These are phyloP conservation scores for Sarcophilus harrisii DNA, from an alignment of 2,797 vertebrate genomes.

Conservation along the genomic window DNA sequence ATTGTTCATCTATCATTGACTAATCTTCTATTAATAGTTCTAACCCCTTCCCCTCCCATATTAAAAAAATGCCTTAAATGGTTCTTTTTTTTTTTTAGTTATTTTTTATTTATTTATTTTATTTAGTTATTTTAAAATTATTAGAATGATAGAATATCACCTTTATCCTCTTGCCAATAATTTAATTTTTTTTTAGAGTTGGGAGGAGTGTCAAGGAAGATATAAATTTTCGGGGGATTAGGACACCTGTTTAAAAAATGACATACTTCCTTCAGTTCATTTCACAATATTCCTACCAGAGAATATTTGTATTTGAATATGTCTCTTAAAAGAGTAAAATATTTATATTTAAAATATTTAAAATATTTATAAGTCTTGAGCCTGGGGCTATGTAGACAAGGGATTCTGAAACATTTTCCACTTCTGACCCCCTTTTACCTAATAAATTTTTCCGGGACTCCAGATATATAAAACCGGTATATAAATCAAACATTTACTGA, in stretches of 20 bases:
- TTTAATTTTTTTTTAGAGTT: background rate
- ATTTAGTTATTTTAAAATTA: background rate
- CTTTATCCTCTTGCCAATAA: background rate
- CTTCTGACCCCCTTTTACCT: too few species aligned
- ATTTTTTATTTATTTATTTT: too few species aligned
- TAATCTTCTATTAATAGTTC: background rate
- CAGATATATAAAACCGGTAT: too few species aligned
- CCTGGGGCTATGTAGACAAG: background rate
- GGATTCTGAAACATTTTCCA: too few species aligned
- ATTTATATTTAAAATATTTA: background rate
- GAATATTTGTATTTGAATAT: background rate
- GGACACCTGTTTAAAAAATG: background rate
- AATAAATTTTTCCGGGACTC: too few species aligned
- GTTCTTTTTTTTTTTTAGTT: too few species aligned
- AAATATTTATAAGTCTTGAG: background rate
- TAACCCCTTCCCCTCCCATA: background rate
- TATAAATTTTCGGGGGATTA: background rate
- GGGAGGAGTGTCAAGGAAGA: background rate
- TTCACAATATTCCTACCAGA: background rate
- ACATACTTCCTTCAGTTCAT: background rate
- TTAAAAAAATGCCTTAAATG: background rate
- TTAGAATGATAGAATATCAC: background rate
- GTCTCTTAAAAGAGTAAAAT: background rate
- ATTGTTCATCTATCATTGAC: background rate
- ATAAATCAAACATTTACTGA: too few species aligned